These are phyloP conservation scores for Prorops nasuta DNA, from an alignment of 1,140 invertebrate species.

Conservation along the genomic window DNA sequence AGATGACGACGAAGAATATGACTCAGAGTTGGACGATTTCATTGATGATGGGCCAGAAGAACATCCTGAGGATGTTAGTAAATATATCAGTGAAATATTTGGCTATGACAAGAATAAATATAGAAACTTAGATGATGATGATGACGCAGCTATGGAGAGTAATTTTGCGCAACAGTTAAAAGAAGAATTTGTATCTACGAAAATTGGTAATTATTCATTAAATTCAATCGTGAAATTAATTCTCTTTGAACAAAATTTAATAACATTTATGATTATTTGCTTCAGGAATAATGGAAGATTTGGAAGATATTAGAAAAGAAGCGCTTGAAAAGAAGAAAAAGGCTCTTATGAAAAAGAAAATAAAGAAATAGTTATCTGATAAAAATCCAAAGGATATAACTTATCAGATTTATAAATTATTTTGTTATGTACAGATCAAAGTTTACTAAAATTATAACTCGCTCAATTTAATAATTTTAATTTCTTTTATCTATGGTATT, in stretches of 20 bases:
- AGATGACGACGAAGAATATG: conserved; percentile 78
- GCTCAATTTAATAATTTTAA: no score
- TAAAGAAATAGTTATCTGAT: conserved; percentile 32
- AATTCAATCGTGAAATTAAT: not conserved
- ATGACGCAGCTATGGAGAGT: conserved; percentile 80
- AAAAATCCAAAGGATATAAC: no score
- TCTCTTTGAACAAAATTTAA: not conserved
- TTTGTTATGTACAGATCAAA: no score
- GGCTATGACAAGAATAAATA: conserved; percentile 80
- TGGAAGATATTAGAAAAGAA: conserved; percentile 77
- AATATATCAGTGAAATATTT: conserved; percentile 84
- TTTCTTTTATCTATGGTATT: no score
- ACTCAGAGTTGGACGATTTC: conserved; percentile 89
- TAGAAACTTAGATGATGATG: conserved; percentile 67
- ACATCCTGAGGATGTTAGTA: conserved; percentile 71
- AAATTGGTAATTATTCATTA: conserved; percentile 64
- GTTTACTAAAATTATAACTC: no score
- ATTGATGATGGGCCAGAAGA: conserved; percentile 81
- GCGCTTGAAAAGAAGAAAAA: conserved; percentile 67
- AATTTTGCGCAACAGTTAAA: conserved; percentile 79
- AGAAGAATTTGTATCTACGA: conserved; percentile 82
- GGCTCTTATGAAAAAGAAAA: conserved; percentile 56
- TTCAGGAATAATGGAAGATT: conserved; percentile 75
- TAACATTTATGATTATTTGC: conserved; percentile 10
- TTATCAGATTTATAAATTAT: no score